Conservation (phyloP, 2,888 invertebrate species). For the Beris morrisii region DNA sequence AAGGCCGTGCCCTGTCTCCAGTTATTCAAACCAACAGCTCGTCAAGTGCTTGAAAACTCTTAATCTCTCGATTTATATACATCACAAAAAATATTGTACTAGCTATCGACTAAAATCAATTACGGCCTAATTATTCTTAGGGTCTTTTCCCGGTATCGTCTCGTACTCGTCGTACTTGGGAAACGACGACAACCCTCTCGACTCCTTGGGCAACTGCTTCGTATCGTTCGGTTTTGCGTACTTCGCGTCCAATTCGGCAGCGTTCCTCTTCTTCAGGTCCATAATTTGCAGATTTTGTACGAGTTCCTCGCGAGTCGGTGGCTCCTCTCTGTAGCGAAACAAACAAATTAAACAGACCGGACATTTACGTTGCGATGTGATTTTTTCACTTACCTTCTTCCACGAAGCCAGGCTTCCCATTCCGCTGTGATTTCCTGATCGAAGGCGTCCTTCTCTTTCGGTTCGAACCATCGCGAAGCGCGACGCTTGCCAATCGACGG, state of each 20-base stretch:
- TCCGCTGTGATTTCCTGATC: slow-evolving; percentile 78
- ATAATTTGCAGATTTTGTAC: slow-evolving; percentile 70
- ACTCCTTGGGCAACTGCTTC: slow-evolving; percentile 47
- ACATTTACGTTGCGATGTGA: background rate
- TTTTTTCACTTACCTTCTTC: slow-evolving; percentile 58
- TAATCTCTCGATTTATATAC: too few species aligned
- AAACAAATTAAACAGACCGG: background rate
- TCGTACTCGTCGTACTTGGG: slow-evolving; percentile 64
- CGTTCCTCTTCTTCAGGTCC: slow-evolving; percentile 74
- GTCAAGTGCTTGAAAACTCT: too few species aligned
- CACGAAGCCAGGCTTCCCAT: slow-evolving; percentile 86
- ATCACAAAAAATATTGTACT: too few species aligned
- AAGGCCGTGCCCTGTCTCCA: too few species aligned
- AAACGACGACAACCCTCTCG: slow-evolving; percentile 51
- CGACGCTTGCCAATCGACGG: slow-evolving; percentile 67
- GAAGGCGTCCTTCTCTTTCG: slow-evolving; percentile 62
- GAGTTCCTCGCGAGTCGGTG: slow-evolving; percentile 76
- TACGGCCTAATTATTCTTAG: slow-evolving; percentile 21
- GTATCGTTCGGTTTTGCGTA: slow-evolving; percentile 58
- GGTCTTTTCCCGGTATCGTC: slow-evolving; percentile 49
- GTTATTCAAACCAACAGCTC: too few species aligned
- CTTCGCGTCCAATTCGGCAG: slow-evolving; percentile 66
- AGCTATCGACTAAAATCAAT: too few species aligned
- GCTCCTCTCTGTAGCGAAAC: slow-evolving; percentile 57
- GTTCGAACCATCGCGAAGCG: slow-evolving; percentile 73